Conservation (phyloP, 2,113 vertebrate genomes). For the Corythaixoides concolor region DNA sequence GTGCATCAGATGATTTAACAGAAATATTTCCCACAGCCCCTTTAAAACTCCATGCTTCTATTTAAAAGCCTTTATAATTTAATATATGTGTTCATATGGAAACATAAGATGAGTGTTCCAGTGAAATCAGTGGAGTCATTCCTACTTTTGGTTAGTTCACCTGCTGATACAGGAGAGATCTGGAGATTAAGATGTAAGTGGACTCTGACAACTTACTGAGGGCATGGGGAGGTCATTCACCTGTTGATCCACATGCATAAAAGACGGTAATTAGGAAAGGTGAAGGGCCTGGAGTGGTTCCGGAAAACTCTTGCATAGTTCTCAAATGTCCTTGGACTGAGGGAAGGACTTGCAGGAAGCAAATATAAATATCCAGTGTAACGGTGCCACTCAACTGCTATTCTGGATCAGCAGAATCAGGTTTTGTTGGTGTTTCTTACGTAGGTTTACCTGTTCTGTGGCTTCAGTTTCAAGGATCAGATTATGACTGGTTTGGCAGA, state of each 20-base stretch:
- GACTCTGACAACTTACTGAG: not conserved
- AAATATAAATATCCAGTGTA: constrained; percentile 11
- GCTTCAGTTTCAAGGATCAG: not conserved
- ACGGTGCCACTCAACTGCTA: not conserved
- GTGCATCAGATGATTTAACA: not conserved
- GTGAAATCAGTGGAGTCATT: not conserved
- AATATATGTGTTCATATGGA: not conserved
- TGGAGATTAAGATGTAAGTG: not conserved
- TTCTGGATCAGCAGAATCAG: constrained; percentile 6
- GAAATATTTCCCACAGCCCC: not conserved
- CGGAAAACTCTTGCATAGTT: constrained; percentile 12
- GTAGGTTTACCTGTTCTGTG: not conserved
- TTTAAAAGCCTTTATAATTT: constrained; percentile 33
- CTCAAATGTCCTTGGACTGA: constrained; percentile 54
- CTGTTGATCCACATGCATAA: constrained; percentile 23
- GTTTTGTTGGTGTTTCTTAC: constrained; percentile 1
- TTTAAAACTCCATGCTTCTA: constrained; percentile 17
- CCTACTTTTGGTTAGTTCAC: constrained; percentile 14
- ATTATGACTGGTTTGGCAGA: not conserved
- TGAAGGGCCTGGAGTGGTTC: constrained; percentile 42
- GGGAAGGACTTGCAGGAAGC: constrained; percentile 28
- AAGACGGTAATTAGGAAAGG: not conserved
- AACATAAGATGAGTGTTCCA: not conserved
- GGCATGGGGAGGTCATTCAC: not conserved
- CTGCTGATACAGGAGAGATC: not conserved